phyloP scores from a whole-genome alignment of 1,140 invertebrate species.

The Andrena cerasifolii region DNA sequence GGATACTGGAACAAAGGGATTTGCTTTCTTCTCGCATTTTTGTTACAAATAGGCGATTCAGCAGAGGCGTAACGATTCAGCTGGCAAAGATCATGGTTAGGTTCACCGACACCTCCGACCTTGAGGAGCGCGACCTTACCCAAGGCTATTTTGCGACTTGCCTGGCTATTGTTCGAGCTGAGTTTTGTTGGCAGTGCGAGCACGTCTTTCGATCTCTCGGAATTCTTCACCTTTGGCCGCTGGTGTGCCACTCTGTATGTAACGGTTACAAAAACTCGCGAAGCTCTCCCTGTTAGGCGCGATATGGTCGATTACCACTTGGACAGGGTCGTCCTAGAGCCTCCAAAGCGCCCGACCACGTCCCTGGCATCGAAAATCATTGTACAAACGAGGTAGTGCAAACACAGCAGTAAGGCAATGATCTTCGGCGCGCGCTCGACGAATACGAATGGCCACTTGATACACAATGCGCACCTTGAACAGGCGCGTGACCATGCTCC shows the following conservation, averaged over 20 bases:
- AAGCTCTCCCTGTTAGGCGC: neutral
- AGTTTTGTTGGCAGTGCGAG: slow-evolving; percentile 51
- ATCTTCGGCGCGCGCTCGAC: neutral
- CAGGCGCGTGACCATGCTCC: slow-evolving; percentile 14
- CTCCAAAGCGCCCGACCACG: slow-evolving; percentile 17
- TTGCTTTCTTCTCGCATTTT: too few relatives aligned
- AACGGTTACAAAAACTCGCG: slow-evolving; percentile 32
- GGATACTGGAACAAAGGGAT: too few relatives aligned
- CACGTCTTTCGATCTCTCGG: slow-evolving; percentile 49
- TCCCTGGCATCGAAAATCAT: slow-evolving; percentile 10
- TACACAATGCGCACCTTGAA: slow-evolving; percentile 21
- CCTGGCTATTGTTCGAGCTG: slow-evolving; percentile 8
- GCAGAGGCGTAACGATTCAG: neutral
- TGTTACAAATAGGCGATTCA: neutral
- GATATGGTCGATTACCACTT: neutral
- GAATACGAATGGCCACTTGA: slow-evolving; percentile 19
- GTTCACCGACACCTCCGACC: slow-evolving; percentile 56
- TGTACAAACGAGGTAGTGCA: slow-evolving; percentile 10
- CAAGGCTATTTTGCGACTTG: slow-evolving; percentile 64
- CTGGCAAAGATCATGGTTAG: slow-evolving; percentile 19
- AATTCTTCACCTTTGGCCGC: slow-evolving; percentile 58
- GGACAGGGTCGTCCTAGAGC: neutral
- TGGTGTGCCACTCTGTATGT: slow-evolving; percentile 17
- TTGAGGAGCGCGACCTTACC: slow-evolving; percentile 61
- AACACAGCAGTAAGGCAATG: slow-evolving; percentile 13